phyloP scores from a whole-genome alignment of 2,888 invertebrate genomes.

The Entomobrya proxima region DNA sequence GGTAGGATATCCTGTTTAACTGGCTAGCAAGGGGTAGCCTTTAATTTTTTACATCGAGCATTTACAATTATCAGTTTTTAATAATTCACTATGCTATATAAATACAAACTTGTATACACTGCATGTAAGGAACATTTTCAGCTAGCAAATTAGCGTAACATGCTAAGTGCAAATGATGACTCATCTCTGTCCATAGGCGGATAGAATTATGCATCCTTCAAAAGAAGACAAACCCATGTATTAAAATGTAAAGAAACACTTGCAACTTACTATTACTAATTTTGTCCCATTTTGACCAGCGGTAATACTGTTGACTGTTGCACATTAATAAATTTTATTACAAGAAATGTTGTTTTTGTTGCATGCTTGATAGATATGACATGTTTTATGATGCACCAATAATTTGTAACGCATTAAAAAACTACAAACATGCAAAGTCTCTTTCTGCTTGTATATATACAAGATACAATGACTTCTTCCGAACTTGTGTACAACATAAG shows the following conservation, averaged over 20 bases:
- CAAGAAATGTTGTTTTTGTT: too few species aligned
- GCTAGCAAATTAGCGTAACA: not conserved
- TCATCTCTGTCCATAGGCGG: not conserved
- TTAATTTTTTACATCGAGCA: not conserved
- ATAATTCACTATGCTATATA: too few species aligned
- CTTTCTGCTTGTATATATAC: too few species aligned
- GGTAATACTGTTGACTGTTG: too few species aligned
- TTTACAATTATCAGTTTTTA: constrained; percentile 15
- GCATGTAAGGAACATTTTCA: not conserved
- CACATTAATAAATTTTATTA: too few species aligned
- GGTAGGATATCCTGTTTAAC: constrained; percentile 29
- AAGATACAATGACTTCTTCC: not conserved
- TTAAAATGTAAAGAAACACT: not conserved
- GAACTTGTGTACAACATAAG: not conserved
- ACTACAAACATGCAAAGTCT: too few species aligned
- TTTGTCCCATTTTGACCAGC: not conserved
- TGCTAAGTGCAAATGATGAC: not conserved
- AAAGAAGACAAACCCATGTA: not conserved
- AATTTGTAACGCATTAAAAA: too few species aligned
- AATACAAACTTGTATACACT: not conserved
- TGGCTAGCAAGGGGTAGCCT: constrained; percentile 14
- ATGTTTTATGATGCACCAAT: too few species aligned
- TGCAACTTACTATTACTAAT: not conserved
- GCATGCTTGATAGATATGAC: too few species aligned
- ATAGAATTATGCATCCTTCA: constrained; percentile 11